Conservation (phyloP, 2,888 invertebrate genomes). For the Crepidodera aurea region DNA sequence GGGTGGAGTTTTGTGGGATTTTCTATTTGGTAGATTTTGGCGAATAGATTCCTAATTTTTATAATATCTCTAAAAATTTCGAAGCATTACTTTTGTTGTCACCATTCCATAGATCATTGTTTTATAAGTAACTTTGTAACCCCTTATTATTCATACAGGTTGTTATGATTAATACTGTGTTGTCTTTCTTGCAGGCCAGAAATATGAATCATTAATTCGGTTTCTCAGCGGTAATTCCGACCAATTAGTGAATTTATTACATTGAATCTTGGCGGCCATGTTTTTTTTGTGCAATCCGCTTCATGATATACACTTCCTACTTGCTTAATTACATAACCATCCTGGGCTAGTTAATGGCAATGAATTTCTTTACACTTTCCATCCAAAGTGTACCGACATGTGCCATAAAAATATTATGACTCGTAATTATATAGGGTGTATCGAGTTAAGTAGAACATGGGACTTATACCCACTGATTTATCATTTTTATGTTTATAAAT, state of each 20-base stretch:
- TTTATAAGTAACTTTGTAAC: too few species aligned
- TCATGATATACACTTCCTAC: conserved; percentile 18
- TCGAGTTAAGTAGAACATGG: not conserved
- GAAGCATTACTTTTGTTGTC: too few species aligned
- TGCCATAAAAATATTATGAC: conserved; percentile 10
- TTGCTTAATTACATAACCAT: conserved; percentile 15
- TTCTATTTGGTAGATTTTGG: too few species aligned
- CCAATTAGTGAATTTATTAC: conserved; percentile 15
- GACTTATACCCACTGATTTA: too few species aligned
- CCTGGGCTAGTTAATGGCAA: conserved; percentile 11
- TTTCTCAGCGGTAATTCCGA: conserved; percentile 14
- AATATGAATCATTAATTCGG: conserved; percentile 7
- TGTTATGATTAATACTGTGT: not conserved
- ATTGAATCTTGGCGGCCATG: conserved; percentile 1
- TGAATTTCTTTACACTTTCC: conserved; percentile 19
- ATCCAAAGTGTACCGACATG: conserved; percentile 3
- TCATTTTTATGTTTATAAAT: too few species aligned
- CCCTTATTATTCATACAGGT: too few species aligned
- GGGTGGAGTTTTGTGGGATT: too few species aligned
- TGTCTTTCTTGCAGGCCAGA: not conserved
- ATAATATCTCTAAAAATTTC: too few species aligned
- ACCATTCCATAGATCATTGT: too few species aligned
- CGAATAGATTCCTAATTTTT: too few species aligned
- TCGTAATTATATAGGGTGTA: not conserved
- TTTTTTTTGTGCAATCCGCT: not conserved